Evolutionary conservation across 2,888 invertebrate species (phyloP), one percentile per base, ranked within the genome.

Genomic region (Cheilosia impressa): DNA sequence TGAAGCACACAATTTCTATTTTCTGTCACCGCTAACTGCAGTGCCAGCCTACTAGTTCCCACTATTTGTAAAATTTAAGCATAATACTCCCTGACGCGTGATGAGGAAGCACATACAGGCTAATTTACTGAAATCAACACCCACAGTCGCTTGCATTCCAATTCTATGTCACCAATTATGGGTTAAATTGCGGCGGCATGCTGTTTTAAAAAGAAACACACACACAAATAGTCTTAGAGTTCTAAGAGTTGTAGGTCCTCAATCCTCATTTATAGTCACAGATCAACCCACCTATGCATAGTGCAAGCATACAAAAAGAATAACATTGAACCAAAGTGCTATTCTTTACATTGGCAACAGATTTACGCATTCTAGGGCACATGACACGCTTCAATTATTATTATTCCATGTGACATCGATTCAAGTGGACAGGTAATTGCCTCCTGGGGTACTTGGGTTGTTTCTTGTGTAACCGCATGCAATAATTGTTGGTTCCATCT

Each of bases 321-420:
- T 27, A 43, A 45, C 73, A 76, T 65, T 63, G 55, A 68, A 83
- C 52, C 41, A 83, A 68, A 68, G 24, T 27, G 31, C 55, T 41
- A 15, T 50, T 62, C 34, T n/a, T 62, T 72, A 31, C 80, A 80
- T 80, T 80, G 76, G 55, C 50, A 76, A 57, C 75, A 72, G 71
- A 76, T 80, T 85, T 76, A 80, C 85, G 66, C 85, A 85, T 85
- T 85, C 85, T 80, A 45, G 85, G 57, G 65, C 85, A 80, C 45
- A 80, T 80, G 71, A 85, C 76, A 85, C 76, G 80, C 75, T 85
- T 85, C 85, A 80, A 76, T 68, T 68, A 71, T 63, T 63, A 71
- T 63, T 58, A 71, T 76, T 80, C 69, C 66, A 85, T 60, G 80
- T 80, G 80, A 85, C 85, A 85, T 80, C 76, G 50, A 80, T 80